A percentile compares a stretch with the other conserved stretches of the same genome.
phyloP scores from a whole-genome alignment of 2,113 vertebrate species.

The Cynocephalus volans region DNA sequence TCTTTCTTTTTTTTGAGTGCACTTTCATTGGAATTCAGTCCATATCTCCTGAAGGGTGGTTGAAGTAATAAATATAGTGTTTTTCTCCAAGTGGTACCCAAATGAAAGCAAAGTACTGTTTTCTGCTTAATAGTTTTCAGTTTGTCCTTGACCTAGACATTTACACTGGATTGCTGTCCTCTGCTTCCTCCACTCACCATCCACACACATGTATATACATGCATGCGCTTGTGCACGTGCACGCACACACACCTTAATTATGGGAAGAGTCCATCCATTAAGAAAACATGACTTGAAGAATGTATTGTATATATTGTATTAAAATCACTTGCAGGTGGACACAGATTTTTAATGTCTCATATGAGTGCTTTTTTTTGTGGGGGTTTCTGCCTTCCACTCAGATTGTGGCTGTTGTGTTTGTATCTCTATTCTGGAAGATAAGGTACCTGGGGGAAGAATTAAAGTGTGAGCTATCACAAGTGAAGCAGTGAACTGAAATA shows the following conservation, averaged over 20 bases:
- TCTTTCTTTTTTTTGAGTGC: not conserved
- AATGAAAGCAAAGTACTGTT: not conserved
- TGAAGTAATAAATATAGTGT: conserved; percentile 31
- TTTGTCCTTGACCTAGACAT: not conserved
- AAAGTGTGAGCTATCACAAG: not conserved
- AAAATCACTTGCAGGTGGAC: not conserved
- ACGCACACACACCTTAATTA: not conserved
- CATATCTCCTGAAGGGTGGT: not conserved
- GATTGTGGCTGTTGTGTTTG: not conserved
- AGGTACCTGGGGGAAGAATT: not conserved
- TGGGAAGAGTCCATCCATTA: not conserved
- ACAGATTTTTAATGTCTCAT: not conserved
- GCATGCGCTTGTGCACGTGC: not conserved
- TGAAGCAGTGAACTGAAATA: not conserved
- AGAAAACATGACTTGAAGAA: not conserved
- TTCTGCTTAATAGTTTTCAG: not conserved
- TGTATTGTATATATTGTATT: not conserved
- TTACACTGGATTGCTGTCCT: not conserved
- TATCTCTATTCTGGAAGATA: not conserved
- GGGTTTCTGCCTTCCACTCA: not conserved
- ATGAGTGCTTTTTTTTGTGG: not conserved
- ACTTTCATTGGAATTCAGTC: conserved; percentile 59
- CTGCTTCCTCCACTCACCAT: not conserved
- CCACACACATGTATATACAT: too few species aligned
- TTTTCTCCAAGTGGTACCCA: conserved; percentile 35